A percentile compares a stretch with the other conserved stretches of the same genome.
Evolutionary conservation across 2,797 vertebrate genomes (phyloP).

Genomic region (Pogoniulus pusillus): DNA sequence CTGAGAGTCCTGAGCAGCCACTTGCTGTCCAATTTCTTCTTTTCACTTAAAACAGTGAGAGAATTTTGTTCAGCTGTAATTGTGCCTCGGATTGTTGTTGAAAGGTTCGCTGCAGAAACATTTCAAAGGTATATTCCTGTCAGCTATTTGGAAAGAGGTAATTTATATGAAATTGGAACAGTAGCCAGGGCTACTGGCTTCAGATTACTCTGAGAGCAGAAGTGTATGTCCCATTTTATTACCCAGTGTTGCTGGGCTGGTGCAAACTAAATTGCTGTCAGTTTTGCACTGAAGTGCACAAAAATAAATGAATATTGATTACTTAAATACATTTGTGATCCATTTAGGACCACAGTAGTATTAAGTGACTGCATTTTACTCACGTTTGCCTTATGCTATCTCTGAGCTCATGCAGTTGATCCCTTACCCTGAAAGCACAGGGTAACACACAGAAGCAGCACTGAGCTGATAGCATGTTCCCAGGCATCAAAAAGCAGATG

Average conservation of each 20-base stretch:
- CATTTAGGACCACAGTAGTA: background rate
- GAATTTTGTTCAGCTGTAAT: slow-evolving; percentile 18
- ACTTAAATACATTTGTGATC: background rate
- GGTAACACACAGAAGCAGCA: background rate
- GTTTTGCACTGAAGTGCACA: background rate
- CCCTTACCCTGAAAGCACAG: background rate
- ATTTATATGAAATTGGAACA: slow-evolving; percentile 24
- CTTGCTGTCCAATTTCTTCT: slow-evolving; percentile 2
- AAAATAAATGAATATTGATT: background rate
- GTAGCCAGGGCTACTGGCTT: background rate
- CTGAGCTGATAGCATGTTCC: background rate
- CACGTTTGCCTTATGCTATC: background rate
- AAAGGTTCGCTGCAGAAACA: background rate
- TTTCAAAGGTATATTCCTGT: background rate
- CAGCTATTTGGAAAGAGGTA: slow-evolving; percentile 12
- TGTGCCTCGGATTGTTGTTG: background rate
- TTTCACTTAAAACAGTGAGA: slow-evolving; percentile 6
- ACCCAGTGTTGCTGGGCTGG: background rate
- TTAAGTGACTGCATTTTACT: background rate
- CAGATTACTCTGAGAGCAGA: background rate
- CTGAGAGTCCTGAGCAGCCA: background rate
- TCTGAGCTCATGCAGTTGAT: background rate
- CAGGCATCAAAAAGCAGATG: background rate
- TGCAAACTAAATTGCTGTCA: background rate
- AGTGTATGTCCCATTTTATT: background rate